Conservation (phyloP, 2,888 invertebrate species). For the Anodontia alba region DNA sequence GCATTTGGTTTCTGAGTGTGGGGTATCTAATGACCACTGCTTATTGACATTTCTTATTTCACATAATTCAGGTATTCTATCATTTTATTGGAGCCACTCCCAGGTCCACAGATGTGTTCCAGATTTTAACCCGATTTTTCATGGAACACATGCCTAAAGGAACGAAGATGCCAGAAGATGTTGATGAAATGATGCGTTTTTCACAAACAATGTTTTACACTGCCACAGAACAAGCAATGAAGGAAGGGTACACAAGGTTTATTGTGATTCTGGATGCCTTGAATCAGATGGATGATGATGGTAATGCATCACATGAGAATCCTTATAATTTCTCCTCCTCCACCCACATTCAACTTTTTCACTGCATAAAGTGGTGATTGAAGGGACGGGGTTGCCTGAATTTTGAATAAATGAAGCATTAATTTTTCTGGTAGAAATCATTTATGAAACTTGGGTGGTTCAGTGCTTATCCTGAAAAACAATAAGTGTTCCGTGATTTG, state of each 20-base stretch:
- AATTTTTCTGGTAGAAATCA: no score
- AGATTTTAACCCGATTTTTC: conserved; percentile 62
- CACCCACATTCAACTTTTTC: no score
- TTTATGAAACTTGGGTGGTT: no score
- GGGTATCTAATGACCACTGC: no score
- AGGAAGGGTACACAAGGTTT: conserved; percentile 51
- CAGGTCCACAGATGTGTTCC: conserved; percentile 64
- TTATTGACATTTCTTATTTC: no score
- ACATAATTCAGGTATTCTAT: conserved; percentile 70
- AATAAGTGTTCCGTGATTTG: no score
- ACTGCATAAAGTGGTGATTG: no score
- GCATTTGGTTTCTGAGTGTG: no score
- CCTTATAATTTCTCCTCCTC: no score
- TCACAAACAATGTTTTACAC: conserved; percentile 60
- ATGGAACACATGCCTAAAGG: conserved; percentile 58
- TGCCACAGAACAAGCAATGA: conserved; percentile 32
- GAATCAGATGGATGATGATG: conserved; percentile 71
- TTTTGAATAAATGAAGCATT: no score
- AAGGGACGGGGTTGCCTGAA: no score
- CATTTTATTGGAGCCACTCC: conserved; percentile 71
- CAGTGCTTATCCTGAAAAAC: no score
- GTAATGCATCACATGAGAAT: conserved; percentile 32
- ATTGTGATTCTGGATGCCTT: conserved; percentile 67
- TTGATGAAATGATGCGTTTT: conserved; percentile 62
- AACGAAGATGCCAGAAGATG: conserved; percentile 61